Evolutionary conservation across 2,888 invertebrate species (phyloP).

Genomic region (Sinhomidia bicolor): DNA sequence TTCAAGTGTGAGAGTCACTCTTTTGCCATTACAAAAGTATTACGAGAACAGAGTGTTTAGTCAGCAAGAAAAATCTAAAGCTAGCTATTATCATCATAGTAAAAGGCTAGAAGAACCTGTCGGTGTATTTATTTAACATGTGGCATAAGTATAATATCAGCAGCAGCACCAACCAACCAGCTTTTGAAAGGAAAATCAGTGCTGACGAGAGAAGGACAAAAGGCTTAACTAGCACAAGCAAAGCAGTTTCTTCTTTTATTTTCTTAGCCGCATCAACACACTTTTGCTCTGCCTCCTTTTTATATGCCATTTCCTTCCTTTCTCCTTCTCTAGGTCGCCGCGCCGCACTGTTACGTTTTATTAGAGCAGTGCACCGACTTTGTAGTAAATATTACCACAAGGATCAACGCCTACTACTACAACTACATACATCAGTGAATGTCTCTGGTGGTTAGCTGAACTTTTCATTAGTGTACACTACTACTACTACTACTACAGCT

Average conservation of each 20-base stretch:
- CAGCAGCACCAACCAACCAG: too few relatives aligned
- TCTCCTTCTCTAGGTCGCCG: constrained; percentile 61
- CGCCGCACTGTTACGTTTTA: constrained; percentile 32
- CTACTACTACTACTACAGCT: not conserved
- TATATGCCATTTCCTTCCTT: constrained; percentile 53
- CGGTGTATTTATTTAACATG: too few relatives aligned
- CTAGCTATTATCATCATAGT: too few relatives aligned
- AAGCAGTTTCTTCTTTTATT: not conserved
- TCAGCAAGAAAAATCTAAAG: too few relatives aligned
- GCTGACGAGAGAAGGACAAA: constrained; percentile 1
- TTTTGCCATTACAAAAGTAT: too few relatives aligned
- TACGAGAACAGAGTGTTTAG: too few relatives aligned
- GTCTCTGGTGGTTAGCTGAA: not conserved
- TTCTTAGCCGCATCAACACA: not conserved
- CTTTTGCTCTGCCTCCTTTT: not conserved
- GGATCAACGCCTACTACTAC: not conserved
- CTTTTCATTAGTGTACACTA: not conserved
- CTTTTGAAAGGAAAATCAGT: constrained; percentile 41
- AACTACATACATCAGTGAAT: not conserved
- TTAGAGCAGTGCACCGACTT: not conserved
- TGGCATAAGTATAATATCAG: too few relatives aligned
- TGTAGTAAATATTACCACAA: not conserved
- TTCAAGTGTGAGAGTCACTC: too few relatives aligned
- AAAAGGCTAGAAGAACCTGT: too few relatives aligned
- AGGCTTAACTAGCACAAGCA: not conserved